These are phyloP conservation scores for Neoascia interrupta DNA, from an alignment of 2,888 invertebrate species.

Conservation along the genomic window DNA sequence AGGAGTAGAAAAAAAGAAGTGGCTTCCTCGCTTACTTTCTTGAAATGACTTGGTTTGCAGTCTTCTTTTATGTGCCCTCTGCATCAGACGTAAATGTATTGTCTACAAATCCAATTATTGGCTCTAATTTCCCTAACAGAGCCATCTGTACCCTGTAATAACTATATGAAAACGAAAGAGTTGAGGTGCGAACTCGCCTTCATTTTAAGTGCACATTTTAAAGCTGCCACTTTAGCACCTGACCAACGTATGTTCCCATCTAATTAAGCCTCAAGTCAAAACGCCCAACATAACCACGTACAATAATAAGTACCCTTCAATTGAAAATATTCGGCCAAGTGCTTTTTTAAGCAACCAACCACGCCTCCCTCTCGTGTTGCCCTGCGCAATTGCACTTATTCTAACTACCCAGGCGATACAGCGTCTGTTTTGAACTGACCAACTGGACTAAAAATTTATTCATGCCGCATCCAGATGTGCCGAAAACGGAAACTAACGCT, in stretches of 20 bases:
- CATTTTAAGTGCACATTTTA: no score
- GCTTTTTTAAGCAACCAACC: constrained; percentile 3
- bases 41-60: no score
- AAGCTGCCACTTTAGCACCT: constrained; percentile 9
- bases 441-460: constrained; percentile 54
- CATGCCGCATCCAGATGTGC: constrained; percentile 58
- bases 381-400: constrained; percentile 49
- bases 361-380: constrained; percentile 19
- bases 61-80: no score
- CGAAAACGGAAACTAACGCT: constrained; percentile 39
- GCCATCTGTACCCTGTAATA: no score
- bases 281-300: no score
- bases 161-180: no score
- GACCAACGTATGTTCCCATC: no score
- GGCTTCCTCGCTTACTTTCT: no score
- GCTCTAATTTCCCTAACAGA: no score
- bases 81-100: no score
- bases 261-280: not conserved
- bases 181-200: not conserved
- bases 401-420: constrained; percentile 39
- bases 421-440: constrained; percentile 6
- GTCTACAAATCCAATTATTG: no score
- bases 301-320: constrained; percentile 17
- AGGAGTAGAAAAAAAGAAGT: no score
- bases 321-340: not conserved